phyloP scores from a whole-genome alignment of 1,140 invertebrate species.

The Zelostemma sp. region DNA sequence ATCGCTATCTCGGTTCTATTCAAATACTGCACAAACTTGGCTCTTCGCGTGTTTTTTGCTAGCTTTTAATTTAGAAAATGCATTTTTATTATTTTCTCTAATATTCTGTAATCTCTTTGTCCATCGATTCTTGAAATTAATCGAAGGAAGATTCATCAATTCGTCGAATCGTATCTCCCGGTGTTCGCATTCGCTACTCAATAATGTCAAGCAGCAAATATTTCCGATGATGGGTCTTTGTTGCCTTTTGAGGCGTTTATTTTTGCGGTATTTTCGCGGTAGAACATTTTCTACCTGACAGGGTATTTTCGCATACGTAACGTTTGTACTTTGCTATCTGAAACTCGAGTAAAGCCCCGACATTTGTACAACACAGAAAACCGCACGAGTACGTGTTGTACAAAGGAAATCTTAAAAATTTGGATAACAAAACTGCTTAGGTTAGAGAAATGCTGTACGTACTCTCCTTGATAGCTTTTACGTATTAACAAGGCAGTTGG shows the following conservation, averaged over 20 bases:
- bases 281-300: slow-evolving; percentile 28
- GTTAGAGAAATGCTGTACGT: slow-evolving; percentile 11
- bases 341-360: slow-evolving; percentile 18
- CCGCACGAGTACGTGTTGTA: slow-evolving; percentile 9
- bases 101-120: no score
- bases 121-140: no score
- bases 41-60: no score
- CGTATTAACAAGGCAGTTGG: neutral
- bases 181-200: neutral
- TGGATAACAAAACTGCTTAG: slow-evolving; percentile 30
- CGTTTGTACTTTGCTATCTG: slow-evolving; percentile 22
- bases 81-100: no score
- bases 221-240: neutral
- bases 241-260: slow-evolving; percentile 18
- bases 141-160: no score
- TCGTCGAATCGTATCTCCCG: no score
- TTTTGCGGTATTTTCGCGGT: slow-evolving; percentile 22
- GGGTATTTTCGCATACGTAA: slow-evolving; percentile 16
- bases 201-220: slow-evolving; percentile 1
- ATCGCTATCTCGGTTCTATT: no score
- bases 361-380: slow-evolving; percentile 11
- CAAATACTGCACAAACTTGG: no score
- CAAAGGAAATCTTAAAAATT: slow-evolving; percentile 39
- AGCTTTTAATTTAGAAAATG: no score
- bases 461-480: slow-evolving; percentile 22